phyloP scores from a whole-genome alignment of 1,140 invertebrate species.

The Nymphalis io region DNA sequence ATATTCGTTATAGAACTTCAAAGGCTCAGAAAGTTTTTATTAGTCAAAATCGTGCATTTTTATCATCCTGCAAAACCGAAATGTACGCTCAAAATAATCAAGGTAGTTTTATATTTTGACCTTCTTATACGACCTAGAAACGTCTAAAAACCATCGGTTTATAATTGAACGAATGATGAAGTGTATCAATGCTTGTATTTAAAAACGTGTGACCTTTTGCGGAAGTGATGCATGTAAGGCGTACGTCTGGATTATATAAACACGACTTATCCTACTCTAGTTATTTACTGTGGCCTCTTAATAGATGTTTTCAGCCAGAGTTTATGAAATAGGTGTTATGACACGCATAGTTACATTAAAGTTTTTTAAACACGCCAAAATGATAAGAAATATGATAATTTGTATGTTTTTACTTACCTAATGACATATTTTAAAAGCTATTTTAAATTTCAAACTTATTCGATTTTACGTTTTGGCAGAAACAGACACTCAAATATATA shows the following conservation, averaged over 20 bases:
- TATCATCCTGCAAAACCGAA: conserved; percentile 46
- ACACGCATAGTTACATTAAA: background rate
- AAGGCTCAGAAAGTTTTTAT: conserved; percentile 55
- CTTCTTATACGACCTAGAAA: conserved; percentile 60
- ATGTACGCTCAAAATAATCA: conserved; percentile 61
- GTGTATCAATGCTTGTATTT: conserved; percentile 38
- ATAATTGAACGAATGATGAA: conserved; percentile 45
- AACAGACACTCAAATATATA: too few relatives aligned
- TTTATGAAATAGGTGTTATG: background rate
- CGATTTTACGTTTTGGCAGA: too few relatives aligned
- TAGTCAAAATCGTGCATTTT: conserved; percentile 54
- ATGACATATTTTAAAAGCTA: too few relatives aligned
- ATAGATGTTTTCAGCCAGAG: background rate
- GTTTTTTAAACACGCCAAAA: too few relatives aligned
- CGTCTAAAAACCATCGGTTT: conserved; percentile 50
- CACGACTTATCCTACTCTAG: conserved; percentile 11
- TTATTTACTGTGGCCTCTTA: background rate
- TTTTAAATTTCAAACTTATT: too few relatives aligned
- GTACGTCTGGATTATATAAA: conserved; percentile 20
- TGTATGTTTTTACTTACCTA: too few relatives aligned
- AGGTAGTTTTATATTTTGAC: conserved; percentile 48
- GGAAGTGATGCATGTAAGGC: conserved; percentile 18
- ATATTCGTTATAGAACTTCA: conserved; percentile 46
- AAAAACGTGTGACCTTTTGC: conserved; percentile 30
- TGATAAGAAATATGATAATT: too few relatives aligned